Evolutionary conservation across 1,140 invertebrate genomes (phyloP).

Genomic region (Triops cancriformis): DNA sequence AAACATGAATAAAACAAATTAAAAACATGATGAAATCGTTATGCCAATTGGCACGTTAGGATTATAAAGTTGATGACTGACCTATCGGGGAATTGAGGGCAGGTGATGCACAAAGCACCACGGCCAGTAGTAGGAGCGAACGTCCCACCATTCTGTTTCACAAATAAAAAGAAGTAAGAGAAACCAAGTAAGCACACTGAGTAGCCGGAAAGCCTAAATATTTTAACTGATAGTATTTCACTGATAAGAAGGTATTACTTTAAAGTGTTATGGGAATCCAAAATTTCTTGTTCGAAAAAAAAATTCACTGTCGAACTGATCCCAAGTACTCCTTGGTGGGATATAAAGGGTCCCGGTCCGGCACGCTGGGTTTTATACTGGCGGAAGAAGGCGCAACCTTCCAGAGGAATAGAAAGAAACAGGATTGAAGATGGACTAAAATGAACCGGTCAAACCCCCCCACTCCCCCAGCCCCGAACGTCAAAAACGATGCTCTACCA

Average conservation of each 20-base stretch:
- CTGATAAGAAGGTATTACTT: background rate
- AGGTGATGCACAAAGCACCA: slow-evolving; percentile 9
- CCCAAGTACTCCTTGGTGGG: slow-evolving; percentile 7
- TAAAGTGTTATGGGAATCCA: background rate
- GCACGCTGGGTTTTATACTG: background rate
- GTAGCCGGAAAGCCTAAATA: background rate
- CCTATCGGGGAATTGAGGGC: background rate
- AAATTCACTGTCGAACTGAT: background rate
- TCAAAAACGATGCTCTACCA: background rate
- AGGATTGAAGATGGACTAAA: background rate
- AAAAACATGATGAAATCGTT: background rate
- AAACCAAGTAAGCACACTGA: background rate
- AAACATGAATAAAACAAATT: background rate
- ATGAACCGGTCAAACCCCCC: background rate
- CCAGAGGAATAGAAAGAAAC: background rate
- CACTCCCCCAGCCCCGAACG: background rate
- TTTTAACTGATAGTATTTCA: background rate
- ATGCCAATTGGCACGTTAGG: background rate
- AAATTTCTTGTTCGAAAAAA: background rate
- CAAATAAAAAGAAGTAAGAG: background rate
- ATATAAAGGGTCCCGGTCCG: background rate
- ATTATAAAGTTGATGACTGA: background rate
- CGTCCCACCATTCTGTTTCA: background rate
- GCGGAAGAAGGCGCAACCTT: background rate
- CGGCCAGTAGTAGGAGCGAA: background rate